Percentiles rank a stretch among this genome's conserved stretches.
Evolutionary conservation across 2,113 vertebrate genomes (phyloP).

Genomic region (Callithrix jacchus): DNA sequence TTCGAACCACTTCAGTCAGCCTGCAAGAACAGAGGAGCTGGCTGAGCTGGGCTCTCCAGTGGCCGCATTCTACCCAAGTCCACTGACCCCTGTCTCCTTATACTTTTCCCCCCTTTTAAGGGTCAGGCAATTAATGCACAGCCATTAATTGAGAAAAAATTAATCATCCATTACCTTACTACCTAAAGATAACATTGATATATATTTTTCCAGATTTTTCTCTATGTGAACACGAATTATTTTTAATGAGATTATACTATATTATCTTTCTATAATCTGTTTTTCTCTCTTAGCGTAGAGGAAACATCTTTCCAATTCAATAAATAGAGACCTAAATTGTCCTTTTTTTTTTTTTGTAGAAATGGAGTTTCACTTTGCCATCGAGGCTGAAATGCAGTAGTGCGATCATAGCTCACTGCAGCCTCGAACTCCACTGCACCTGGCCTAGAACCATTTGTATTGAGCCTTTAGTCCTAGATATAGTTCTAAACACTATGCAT

Average conservation of each 20-base stretch:
- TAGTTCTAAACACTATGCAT: too few relatives aligned
- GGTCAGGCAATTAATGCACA: background rate
- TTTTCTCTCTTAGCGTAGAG: slow-evolving; percentile 1
- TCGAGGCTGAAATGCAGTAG: too few relatives aligned
- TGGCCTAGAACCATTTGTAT: too few relatives aligned
- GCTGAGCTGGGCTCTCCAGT: background rate
- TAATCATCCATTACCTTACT: background rate
- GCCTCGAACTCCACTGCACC: too few relatives aligned
- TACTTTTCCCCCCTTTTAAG: background rate
- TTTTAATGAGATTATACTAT: background rate
- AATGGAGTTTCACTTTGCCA: too few relatives aligned
- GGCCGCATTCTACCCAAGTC: background rate
- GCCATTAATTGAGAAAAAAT: slow-evolving; percentile 9
- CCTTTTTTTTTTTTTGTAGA: background rate
- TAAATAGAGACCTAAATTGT: background rate
- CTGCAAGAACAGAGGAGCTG: slow-evolving; percentile 78
- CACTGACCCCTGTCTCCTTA: background rate
- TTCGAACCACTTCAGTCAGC: slow-evolving; percentile 89
- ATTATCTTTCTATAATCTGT: background rate
- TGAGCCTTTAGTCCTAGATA: too few relatives aligned
- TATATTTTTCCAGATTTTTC: slow-evolving; percentile 4
- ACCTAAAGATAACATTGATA: background rate
- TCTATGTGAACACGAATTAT: background rate
- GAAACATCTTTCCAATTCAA: slow-evolving; percentile 21
- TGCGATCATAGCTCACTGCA: too few relatives aligned